Evolutionary conservation across 2,797 vertebrate genomes (phyloP).

Genomic region (Uromys caudimaculatus): DNA sequence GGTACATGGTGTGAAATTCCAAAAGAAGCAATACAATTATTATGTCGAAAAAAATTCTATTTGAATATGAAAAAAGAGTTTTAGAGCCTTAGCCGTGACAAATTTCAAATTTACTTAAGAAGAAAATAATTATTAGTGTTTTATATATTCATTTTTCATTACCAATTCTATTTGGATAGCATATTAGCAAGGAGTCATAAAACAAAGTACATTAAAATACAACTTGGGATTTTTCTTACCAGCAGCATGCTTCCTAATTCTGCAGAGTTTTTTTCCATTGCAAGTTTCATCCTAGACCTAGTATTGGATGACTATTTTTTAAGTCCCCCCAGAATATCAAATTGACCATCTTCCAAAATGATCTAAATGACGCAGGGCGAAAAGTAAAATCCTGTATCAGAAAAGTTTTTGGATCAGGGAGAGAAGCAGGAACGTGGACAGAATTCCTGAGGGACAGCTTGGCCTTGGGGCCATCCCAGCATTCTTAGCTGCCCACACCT

Average conservation of each 20-base stretch:
- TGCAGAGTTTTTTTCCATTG: constrained; percentile 18
- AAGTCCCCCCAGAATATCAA: neutral
- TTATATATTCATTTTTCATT: constrained; percentile 16
- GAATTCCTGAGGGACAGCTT: neutral
- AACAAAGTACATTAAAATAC: neutral
- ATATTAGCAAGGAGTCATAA: neutral
- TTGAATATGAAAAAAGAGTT: neutral
- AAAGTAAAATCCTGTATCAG: constrained; percentile 1
- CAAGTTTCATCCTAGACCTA: neutral
- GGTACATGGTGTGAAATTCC: neutral
- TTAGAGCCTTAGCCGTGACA: constrained; percentile 4
- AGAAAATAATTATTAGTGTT: neutral
- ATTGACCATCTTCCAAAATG: neutral
- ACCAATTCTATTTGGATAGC: neutral
- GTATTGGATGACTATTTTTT: neutral
- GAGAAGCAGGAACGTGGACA: neutral
- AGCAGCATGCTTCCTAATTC: constrained; percentile 19
- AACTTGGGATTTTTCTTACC: neutral
- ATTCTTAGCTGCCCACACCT: neutral
- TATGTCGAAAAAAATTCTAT: neutral
- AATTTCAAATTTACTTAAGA: constrained; percentile 34
- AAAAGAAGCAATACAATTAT: neutral
- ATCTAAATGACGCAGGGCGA: neutral
- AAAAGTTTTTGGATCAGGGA: neutral
- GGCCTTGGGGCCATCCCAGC: neutral